Percentiles rank a stretch among this genome's conserved stretches.
These are phyloP conservation scores for Lycaon pictus DNA, from an alignment of 2,113 vertebrate genomes.

Conservation along the genomic window DNA sequence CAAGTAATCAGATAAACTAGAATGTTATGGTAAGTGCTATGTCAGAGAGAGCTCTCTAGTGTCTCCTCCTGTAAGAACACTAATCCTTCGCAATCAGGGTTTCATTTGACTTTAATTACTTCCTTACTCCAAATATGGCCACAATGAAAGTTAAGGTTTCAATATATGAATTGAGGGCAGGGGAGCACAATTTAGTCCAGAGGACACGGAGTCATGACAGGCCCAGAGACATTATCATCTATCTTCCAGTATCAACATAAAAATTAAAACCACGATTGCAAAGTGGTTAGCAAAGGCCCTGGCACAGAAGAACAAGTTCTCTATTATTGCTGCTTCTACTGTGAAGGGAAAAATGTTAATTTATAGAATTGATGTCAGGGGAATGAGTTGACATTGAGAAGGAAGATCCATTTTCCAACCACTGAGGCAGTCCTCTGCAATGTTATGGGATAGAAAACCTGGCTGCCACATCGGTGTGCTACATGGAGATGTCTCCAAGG, in stretches of 20 bases:
- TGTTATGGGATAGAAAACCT: rapidly evolving
- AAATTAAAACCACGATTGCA: background rate
- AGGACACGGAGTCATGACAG: background rate
- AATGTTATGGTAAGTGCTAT: background rate
- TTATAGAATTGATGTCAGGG: background rate
- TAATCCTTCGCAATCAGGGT: background rate
- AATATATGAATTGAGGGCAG: rapidly evolving
- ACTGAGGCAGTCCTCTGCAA: background rate
- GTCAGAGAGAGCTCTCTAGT: background rate
- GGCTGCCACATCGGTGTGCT: rapidly evolving
- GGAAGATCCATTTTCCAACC: background rate
- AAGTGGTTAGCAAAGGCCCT: background rate
- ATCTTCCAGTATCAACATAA: background rate
- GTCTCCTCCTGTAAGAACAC: background rate
- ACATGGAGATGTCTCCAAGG: rapidly evolving
- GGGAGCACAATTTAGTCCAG: background rate
- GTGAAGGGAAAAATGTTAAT: background rate
- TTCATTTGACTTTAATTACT: background rate
- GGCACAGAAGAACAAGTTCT: background rate
- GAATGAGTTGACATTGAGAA: background rate
- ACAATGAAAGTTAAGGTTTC: too few species aligned
- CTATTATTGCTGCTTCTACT: background rate
- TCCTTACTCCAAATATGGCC: background rate
- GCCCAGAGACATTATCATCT: background rate
- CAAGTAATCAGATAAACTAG: background rate